Evolutionary conservation across 2,888 invertebrate species (phyloP).

Genomic region (Capitulum mitella): DNA sequence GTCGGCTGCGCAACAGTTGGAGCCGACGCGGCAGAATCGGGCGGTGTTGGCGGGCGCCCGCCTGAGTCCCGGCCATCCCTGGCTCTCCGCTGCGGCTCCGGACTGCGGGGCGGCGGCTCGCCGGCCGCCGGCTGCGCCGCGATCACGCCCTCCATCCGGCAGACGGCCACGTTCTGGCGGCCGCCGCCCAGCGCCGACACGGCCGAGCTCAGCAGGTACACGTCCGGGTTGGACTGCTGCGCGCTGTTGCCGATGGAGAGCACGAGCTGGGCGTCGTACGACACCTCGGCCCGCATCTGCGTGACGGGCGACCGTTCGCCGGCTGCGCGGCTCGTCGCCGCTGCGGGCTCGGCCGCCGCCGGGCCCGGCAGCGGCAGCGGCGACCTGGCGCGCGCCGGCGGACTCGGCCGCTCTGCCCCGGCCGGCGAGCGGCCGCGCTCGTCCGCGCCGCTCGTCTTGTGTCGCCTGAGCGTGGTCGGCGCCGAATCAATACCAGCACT

Average conservation of each 20-base stretch:
- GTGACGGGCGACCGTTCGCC: too few relatives aligned
- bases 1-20: background rate
- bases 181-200: background rate
- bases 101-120: background rate
- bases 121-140: background rate
- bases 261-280: background rate
- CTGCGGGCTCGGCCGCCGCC: background rate
- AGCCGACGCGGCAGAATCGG: background rate
- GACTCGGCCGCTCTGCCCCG: background rate
- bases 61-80: background rate
- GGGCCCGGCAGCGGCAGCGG: background rate
- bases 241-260: background rate
- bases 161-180: too few relatives aligned
- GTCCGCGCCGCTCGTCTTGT: background rate
- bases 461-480: background rate
- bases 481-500: conserved; percentile 20
- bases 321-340: too few relatives aligned
- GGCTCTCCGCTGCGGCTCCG: too few relatives aligned
- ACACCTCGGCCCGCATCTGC: background rate
- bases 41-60: background rate
- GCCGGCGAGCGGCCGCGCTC: background rate
- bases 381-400: background rate
- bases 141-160: background rate
- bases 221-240: background rate
- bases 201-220: background rate